Evolutionary conservation across 2,888 invertebrate species (phyloP), one percentile per base, ranked within the genome.

Genomic region (Boloria selene): DNA sequence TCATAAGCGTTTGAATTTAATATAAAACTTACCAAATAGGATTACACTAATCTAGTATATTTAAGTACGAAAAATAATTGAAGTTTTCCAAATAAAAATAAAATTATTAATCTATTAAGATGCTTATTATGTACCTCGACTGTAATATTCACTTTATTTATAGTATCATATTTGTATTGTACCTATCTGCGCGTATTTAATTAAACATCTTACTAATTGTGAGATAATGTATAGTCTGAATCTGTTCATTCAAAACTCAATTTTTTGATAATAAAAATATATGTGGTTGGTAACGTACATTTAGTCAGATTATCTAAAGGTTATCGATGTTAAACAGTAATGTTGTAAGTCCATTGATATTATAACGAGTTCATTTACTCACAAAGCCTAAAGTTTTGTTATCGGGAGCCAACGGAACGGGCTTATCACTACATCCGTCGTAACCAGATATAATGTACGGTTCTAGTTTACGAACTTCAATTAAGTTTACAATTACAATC

Each of bases 371-470:
- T 85, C 87, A 83, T 89, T 87, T 85, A 81, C 86, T 87, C 83
- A 79, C 76, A 70, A 73, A 72, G 79, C 84, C 85, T 80, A 86
- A 87, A 83, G 83, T 81, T 69, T 74, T 75, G 79, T 86, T 88
- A 89, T 89, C 89, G 74, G 78, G 67, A 73, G 77, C 80, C 82
- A 82, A 80, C 88, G 88, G 88, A 86, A 88, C 85, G 82, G 68
- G 75, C 76, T 86, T 88, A 88, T 89, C 85, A 72, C 70, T 76
- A 77, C 87, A 87, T 89, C 89, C 89, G 89, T 78, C 82, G 79
- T 73, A 68, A 70, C 64, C 65, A 73, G 68, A 74, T 71, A 73
- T 71, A 70, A 70, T 72, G 70, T 68, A 68, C 65, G 73, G 72
- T 71, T 72, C 56, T 74, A 71, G 72, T 73, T 65, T 70, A 69